A percentile compares a stretch with the other conserved stretches of the same genome.
These are phyloP conservation scores for Chrysogorgia sp. DNA, from an alignment of 92 coral and sea anemone genomes.

Conservation along the genomic window DNA sequence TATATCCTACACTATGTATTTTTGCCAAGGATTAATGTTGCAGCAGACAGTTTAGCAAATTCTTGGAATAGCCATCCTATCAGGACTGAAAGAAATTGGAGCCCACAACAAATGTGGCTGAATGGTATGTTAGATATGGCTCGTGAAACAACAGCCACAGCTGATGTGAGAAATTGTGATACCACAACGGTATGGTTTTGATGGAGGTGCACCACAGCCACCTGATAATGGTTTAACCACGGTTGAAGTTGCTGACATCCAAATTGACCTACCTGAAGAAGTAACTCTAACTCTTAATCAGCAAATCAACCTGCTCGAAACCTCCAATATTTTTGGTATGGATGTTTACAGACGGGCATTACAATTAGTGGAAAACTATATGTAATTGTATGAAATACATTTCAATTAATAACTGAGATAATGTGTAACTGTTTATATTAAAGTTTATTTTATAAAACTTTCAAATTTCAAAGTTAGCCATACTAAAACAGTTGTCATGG, in stretches of 20 bases:
- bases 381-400: no score
- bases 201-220: slow-evolving; percentile 47
- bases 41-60: neutral
- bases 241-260: slow-evolving; percentile 47
- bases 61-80: slow-evolving; percentile 20
- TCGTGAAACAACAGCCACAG: no score
- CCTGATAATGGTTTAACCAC: slow-evolving; percentile 54
- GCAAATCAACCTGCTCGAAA: slow-evolving; percentile 23
- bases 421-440: no score
- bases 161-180: no score
- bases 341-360: slow-evolving; percentile 41
- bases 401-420: no score
- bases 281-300: neutral
- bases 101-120: slow-evolving; percentile 33
- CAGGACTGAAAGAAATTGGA: slow-evolving; percentile 41
- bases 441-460: no score
- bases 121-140: slow-evolving; percentile 44
- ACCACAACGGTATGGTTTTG: slow-evolving; percentile 42
- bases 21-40: slow-evolving; percentile 46
- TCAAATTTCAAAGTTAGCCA: no score
- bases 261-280: slow-evolving; percentile 19
- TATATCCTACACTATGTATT: slow-evolving; percentile 44
- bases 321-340: slow-evolving; percentile 28
- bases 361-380: slow-evolving; percentile 11
- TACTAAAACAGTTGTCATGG: no score